Percentiles rank a stretch among this genome's conserved stretches.
phyloP scores from a whole-genome alignment of 2,797 vertebrate genomes.

The Danio kyathit region DNA sequence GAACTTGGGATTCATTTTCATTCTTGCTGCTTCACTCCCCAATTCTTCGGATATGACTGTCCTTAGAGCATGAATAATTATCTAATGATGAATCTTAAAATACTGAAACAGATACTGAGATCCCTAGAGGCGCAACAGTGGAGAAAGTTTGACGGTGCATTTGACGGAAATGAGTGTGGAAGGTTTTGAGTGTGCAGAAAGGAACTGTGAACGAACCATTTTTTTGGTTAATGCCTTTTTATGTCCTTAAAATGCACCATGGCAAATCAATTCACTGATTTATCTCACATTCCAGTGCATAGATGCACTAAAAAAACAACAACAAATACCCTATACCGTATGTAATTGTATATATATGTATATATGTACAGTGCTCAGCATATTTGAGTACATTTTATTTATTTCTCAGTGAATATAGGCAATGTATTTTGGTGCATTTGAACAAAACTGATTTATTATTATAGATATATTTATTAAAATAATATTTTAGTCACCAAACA shows the following conservation, averaged over 20 bases:
- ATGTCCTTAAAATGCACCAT: background rate
- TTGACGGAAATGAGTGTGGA: constrained; percentile 3
- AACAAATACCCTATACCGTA: background rate
- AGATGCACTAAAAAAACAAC: background rate
- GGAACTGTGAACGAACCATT: background rate
- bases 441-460: too few relatives aligned
- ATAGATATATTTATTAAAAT: too few relatives aligned
- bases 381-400: too few relatives aligned
- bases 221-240: background rate
- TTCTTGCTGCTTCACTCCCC: background rate
- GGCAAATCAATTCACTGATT: background rate
- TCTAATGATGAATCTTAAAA: constrained; percentile 37
- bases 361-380: too few relatives aligned
- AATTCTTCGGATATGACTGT: constrained; percentile 1
- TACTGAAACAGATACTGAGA: background rate
- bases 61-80: constrained; percentile 41
- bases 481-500: too few relatives aligned
- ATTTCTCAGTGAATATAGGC: too few relatives aligned
- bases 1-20: constrained; percentile 21
- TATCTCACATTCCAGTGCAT: background rate
- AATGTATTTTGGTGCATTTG: too few relatives aligned
- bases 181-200: background rate
- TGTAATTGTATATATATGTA: too few relatives aligned
- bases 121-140: background rate
- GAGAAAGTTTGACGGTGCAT: background rate